A percentile compares a stretch with the other conserved stretches of the same genome.
Evolutionary conservation across 2,888 invertebrate genomes (phyloP).

Genomic region (Orgyia antiqua): DNA sequence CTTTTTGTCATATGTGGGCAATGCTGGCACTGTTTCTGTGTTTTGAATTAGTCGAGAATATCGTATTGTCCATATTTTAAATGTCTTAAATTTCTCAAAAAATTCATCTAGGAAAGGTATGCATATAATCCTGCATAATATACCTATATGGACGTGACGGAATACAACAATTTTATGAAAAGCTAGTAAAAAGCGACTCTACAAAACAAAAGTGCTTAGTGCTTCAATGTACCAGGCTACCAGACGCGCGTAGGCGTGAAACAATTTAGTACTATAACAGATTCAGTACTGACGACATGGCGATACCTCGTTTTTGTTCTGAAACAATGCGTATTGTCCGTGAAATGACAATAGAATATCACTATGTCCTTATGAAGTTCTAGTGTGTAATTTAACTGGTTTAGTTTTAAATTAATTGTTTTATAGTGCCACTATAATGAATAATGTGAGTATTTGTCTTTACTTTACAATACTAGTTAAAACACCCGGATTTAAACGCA

Average conservation of each 20-base stretch:
- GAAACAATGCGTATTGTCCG: constrained; percentile 27
- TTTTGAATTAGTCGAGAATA: no score
- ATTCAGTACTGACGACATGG: constrained; percentile 23
- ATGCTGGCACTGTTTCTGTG: no score
- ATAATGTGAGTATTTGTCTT: constrained; percentile 4
- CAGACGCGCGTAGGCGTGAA: constrained; percentile 40
- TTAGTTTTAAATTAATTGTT: constrained; percentile 1
- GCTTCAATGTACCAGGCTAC: constrained; percentile 34
- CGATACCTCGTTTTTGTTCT: constrained; percentile 38
- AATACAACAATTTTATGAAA: constrained; percentile 11
- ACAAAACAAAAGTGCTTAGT: constrained; percentile 7
- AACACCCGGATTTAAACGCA: no score
- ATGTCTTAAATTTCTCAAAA: no score
- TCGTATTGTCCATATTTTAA: no score
- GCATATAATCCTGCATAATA: no score
- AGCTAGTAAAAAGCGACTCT: constrained; percentile 7
- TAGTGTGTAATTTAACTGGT: not conserved
- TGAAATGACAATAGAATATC: constrained; percentile 11
- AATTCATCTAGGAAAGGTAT: no score
- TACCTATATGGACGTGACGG: no score
- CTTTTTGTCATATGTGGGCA: no score
- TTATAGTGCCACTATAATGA: not conserved
- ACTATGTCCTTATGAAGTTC: constrained; percentile 12
- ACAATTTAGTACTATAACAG: constrained; percentile 28
- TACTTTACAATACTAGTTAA: no score